A percentile compares a stretch with the other conserved stretches of the same genome.
These are phyloP conservation scores for Andricus grossulariae DNA, from an alignment of 1,140 invertebrate species.

Conservation along the genomic window DNA sequence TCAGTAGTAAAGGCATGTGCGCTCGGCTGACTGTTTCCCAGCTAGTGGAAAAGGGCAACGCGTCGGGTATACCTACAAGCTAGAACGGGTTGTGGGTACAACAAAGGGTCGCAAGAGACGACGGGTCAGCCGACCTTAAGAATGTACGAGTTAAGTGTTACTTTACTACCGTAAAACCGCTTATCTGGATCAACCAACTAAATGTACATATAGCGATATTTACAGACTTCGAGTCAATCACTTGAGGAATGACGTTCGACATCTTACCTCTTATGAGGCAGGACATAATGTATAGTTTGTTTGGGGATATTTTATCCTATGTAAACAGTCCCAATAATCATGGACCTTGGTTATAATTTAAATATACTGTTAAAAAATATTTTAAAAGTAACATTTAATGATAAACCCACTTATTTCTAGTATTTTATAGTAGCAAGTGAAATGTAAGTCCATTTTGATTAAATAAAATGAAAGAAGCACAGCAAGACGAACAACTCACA, in stretches of 20 bases:
- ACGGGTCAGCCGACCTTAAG: slow-evolving; percentile 22
- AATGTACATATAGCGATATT: not conserved
- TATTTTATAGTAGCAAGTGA: no score
- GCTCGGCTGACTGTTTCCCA: not conserved
- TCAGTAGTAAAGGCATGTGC: slow-evolving; percentile 24
- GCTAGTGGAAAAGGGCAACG: slow-evolving; percentile 56
- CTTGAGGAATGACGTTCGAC: not conserved
- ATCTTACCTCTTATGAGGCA: not conserved
- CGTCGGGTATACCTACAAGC: slow-evolving; percentile 33
- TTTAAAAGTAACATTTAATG: no score
- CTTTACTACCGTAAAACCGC: not conserved
- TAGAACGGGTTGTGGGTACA: not conserved
- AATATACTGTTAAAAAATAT: no score
- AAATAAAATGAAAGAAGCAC: not conserved
- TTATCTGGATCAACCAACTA: not conserved
- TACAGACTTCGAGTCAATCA: not conserved
- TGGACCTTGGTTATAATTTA: no score
- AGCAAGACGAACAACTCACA: not conserved
- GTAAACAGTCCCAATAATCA: not conserved
- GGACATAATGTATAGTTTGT: not conserved
- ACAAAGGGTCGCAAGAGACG: not conserved
- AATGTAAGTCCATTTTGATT: no score
- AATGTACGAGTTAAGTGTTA: slow-evolving; percentile 7
- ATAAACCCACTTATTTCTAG: no score
- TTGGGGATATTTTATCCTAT: not conserved